These are phyloP conservation scores for Cettia cetti DNA, from an alignment of 2,113 vertebrate genomes.

Conservation along the genomic window DNA sequence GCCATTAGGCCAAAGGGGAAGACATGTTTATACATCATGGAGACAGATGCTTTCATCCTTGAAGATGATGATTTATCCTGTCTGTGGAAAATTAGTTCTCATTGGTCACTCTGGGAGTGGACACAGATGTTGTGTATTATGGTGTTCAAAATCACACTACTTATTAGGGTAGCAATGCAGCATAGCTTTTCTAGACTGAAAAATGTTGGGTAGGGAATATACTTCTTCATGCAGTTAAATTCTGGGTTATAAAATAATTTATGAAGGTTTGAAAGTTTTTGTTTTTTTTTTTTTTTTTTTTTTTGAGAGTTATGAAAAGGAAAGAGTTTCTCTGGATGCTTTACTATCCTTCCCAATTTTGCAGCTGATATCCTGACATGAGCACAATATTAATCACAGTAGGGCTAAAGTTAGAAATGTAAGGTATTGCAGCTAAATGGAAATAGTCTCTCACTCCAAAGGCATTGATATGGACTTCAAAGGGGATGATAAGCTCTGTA, in stretches of 20 bases:
- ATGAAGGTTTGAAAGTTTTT: not conserved
- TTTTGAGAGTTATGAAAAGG: no score
- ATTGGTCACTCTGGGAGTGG: constrained; percentile 71
- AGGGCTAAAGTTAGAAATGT: not conserved
- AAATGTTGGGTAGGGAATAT: not conserved
- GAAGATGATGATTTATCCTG: constrained; percentile 65
- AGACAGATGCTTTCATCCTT: constrained; percentile 71
- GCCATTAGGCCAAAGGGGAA: constrained; percentile 66
- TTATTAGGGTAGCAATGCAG: constrained; percentile 5
- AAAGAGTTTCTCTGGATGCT: not conserved
- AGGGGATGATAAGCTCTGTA: no score
- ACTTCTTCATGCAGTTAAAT: not conserved
- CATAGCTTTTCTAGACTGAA: not conserved
- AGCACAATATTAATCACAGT: not conserved
- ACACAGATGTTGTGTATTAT: constrained; percentile 71
- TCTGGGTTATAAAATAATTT: not conserved
- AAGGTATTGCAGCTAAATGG: not conserved
- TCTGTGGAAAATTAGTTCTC: constrained; percentile 55
- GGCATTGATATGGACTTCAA: not conserved
- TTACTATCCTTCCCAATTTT: not conserved
- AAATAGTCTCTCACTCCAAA: not conserved
- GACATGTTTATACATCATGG: constrained; percentile 67
- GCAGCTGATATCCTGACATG: not conserved
- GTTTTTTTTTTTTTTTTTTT: no score
- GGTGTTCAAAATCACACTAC: constrained; percentile 47